phyloP scores from a whole-genome alignment of 2,888 invertebrate genomes.

The Aporophyla nigra region DNA sequence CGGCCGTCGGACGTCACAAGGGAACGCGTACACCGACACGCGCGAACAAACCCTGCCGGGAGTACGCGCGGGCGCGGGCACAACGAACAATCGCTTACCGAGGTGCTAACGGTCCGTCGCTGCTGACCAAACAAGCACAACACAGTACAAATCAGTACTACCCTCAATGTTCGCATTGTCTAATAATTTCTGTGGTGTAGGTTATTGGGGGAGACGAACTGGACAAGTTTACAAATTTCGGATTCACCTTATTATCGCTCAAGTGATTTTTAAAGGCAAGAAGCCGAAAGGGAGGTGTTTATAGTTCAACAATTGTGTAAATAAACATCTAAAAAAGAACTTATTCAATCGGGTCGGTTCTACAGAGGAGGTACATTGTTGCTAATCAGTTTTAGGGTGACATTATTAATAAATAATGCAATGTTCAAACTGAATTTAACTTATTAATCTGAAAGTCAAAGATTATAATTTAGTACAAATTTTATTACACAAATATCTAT shows the following conservation, averaged over 20 bases:
- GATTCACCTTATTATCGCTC: constrained; percentile 68
- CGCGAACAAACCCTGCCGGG: constrained; percentile 81
- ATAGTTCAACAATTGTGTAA: constrained; percentile 65
- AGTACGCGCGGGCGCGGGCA: constrained; percentile 83
- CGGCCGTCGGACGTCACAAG: constrained; percentile 90
- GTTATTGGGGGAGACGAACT: constrained; percentile 71
- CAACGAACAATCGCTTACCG: constrained; percentile 88
- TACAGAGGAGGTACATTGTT: constrained; percentile 47
- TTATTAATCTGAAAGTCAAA: constrained; percentile 45
- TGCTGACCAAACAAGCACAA: constrained; percentile 91
- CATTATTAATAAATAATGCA: constrained; percentile 44
- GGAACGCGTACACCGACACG: constrained; percentile 86
- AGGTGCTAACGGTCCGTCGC: constrained; percentile 90
- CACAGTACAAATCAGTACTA: constrained; percentile 89
- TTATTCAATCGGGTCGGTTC: constrained; percentile 49
- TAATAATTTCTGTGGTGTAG: constrained; percentile 76
- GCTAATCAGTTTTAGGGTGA: constrained; percentile 33
- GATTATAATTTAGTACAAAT: constrained; percentile 19
- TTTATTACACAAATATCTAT: constrained; percentile 1
- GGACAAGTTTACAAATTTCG: constrained; percentile 69
- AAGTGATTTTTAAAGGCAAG: constrained; percentile 67
- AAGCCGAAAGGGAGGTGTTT: constrained; percentile 60
- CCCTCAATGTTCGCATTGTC: constrained; percentile 84
- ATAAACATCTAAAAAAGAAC: constrained; percentile 61
- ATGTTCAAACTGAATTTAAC: constrained; percentile 34